These are phyloP conservation scores for Oncorhynchus mykiss DNA, from an alignment of 2,113 vertebrate genomes.

Conservation along the genomic window DNA sequence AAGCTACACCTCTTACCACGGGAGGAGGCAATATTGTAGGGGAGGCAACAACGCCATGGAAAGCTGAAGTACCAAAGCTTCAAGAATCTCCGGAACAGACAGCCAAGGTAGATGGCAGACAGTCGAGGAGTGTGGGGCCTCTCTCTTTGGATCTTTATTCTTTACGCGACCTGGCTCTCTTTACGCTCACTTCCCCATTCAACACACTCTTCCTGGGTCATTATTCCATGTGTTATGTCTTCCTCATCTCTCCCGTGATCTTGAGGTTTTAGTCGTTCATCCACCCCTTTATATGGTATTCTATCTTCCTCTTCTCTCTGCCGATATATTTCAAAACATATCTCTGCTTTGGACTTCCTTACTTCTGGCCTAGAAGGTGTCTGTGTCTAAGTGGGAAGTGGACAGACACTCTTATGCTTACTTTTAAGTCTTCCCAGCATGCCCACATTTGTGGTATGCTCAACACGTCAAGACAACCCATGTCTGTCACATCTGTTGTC, in stretches of 20 bases:
- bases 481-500: neutral
- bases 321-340: neutral
- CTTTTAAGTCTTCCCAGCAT: slow-evolving; percentile 4
- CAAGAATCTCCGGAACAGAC: slow-evolving; percentile 49
- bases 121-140: neutral
- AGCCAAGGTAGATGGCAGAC: slow-evolving; percentile 55
- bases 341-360: slow-evolving; percentile 9
- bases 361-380: slow-evolving; percentile 1
- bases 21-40: slow-evolving; percentile 14
- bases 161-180: neutral
- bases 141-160: neutral
- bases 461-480: neutral
- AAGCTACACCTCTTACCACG: slow-evolving; percentile 33
- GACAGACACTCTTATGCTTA: neutral
- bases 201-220: neutral
- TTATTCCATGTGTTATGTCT: neutral
- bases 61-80: slow-evolving; percentile 27
- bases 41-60: neutral
- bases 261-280: neutral
- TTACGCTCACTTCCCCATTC: neutral
- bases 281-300: neutral
- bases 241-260: neutral
- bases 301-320: neutral
- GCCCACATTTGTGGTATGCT: neutral
- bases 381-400: neutral